Conservation (phyloP, 2,797 vertebrate genomes). For the Mastacembelus armatus region DNA sequence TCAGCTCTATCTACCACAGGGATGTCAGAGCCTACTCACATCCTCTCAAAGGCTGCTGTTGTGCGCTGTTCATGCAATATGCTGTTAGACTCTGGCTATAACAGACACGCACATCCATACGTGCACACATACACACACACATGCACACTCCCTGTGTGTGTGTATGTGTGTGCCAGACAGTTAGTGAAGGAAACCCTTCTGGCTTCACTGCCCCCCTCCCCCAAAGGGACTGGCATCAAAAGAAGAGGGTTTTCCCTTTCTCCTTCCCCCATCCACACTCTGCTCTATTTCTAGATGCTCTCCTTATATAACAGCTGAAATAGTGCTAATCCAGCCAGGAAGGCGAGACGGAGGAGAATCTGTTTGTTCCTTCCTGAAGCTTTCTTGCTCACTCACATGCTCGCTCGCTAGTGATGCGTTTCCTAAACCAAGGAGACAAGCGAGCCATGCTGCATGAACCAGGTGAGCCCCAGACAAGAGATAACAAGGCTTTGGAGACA, state of each 20-base stretch:
- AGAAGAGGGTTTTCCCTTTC: conserved; percentile 77
- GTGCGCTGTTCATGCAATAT: conserved; percentile 47
- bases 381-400: conserved; percentile 12
- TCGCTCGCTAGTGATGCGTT: conserved; percentile 35
- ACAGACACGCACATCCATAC: conserved; percentile 12
- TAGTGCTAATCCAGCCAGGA: conserved; percentile 72
- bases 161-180: conserved; percentile 33
- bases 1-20: conserved; percentile 50
- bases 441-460: conserved; percentile 32
- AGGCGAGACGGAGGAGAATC: conserved; percentile 78
- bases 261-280: conserved; percentile 53
- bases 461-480: conserved; percentile 60
- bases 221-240: conserved; percentile 68
- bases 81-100: conserved; percentile 13
- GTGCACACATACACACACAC: conserved; percentile 8
- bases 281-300: conserved; percentile 75
- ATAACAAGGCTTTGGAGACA: conserved; percentile 38
- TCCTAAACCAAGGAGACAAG: conserved; percentile 64
- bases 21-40: conserved; percentile 59
- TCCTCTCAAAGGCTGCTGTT: conserved; percentile 57
- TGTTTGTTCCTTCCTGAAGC: conserved; percentile 74
- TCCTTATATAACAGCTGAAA: conserved; percentile 77
- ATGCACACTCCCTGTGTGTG: neutral
- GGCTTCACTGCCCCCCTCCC: conserved; percentile 40
- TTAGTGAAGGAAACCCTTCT: conserved; percentile 71